Percentiles rank a stretch among this genome's conserved stretches.
Conservation (phyloP, 2,113 vertebrate genomes). For the Recurvirostra avosetta region DNA sequence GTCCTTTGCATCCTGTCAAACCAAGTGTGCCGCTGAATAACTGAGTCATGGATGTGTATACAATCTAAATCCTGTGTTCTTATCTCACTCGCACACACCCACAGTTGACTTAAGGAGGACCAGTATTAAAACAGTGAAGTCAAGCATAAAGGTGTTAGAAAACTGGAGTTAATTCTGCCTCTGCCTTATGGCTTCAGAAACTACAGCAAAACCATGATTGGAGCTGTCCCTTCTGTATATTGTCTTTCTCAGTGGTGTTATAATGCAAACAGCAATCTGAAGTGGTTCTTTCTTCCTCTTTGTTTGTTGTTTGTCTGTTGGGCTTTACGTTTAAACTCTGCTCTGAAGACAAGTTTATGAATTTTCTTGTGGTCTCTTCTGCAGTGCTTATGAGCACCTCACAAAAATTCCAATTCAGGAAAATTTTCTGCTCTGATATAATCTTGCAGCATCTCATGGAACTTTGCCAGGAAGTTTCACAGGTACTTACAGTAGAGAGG, state of each 20-base stretch:
- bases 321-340: neutral
- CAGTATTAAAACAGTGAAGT: neutral
- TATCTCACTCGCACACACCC: neutral
- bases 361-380: neutral
- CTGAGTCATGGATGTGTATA: conserved; percentile 18
- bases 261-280: neutral
- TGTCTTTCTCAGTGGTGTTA: neutral
- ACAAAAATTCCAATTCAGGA: neutral
- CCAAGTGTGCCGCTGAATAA: neutral
- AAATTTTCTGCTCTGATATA: neutral
- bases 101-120: conserved; percentile 13
- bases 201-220: neutral
- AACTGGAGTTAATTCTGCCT: neutral
- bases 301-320: neutral
- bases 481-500: neutral
- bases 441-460: neutral
- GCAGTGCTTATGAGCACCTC: neutral
- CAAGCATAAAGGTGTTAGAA: neutral
- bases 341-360: neutral
- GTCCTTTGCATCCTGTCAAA: neutral
- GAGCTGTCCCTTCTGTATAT: neutral
- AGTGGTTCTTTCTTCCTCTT: neutral
- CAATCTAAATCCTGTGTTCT: neutral
- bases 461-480: neutral
- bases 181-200: neutral